Percentiles rank a stretch among this genome's conserved stretches.
Conservation (phyloP, 1,140 invertebrate genomes). For the Contarinia nasturtii region DNA sequence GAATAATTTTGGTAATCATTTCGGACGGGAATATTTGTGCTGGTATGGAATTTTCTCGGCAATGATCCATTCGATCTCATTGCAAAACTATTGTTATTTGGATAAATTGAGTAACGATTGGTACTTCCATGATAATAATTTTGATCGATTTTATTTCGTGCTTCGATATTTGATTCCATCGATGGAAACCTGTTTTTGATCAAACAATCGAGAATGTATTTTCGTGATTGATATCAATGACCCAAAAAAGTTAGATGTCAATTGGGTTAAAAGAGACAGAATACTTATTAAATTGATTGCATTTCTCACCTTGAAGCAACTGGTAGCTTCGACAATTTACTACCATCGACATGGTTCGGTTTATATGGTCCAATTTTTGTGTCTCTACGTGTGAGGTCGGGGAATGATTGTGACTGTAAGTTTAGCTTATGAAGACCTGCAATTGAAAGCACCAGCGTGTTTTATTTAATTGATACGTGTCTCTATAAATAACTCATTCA, state of each 20-base stretch:
- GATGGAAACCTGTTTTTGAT: not conserved
- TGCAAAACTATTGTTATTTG: not conserved
- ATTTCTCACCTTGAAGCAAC: constrained; percentile 1
- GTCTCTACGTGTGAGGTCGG: constrained; percentile 1
- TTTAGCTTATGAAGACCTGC: not conserved
- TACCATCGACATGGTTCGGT: not conserved
- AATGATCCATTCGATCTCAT: not conserved
- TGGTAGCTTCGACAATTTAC: constrained; percentile 1
- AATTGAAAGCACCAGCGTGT: too few relatives aligned
- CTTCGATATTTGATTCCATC: not conserved
- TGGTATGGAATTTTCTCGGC: not conserved
- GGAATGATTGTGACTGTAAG: constrained; percentile 2
- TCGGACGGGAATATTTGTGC: not conserved
- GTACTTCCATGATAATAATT: not conserved
- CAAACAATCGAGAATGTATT: not conserved
- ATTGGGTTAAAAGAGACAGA: too few relatives aligned
- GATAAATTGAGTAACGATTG: not conserved
- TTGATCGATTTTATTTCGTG: not conserved
- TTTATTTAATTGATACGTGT: too few relatives aligned
- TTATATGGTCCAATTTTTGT: not conserved
- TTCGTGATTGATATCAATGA: too few relatives aligned
- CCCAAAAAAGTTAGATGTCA: too few relatives aligned
- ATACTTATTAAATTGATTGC: too few relatives aligned
- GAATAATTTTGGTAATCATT: not conserved
- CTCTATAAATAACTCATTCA: too few relatives aligned